These are phyloP conservation scores for Caenorhabditis sp. DNA, from an alignment of 2,888 invertebrate species.

Conservation along the genomic window DNA sequence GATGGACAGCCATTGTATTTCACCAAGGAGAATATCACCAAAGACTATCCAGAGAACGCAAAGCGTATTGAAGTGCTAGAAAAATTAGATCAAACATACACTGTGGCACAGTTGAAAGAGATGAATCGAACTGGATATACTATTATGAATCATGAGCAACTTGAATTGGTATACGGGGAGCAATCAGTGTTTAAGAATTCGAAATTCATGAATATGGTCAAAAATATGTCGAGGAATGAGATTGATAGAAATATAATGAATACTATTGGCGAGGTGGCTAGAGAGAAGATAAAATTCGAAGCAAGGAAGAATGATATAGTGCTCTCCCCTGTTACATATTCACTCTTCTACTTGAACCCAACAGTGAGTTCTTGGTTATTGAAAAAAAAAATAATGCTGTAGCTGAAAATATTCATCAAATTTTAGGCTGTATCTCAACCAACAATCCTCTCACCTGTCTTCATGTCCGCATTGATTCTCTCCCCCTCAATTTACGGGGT, in stretches of 20 bases:
- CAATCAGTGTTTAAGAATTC: conserved; percentile 54
- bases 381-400: background rate
- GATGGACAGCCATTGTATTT: conserved; percentile 55
- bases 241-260: conserved; percentile 29
- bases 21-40: conserved; percentile 59
- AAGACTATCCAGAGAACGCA: conserved; percentile 34
- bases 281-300: conserved; percentile 33
- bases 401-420: background rate
- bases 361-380: conserved; percentile 33
- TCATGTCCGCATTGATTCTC: conserved; percentile 33
- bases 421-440: conserved; percentile 38
- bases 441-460: conserved; percentile 32
- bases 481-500: conserved; percentile 43
- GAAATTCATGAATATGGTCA: conserved; percentile 21
- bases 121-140: conserved; percentile 61
- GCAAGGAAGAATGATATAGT: conserved; percentile 43
- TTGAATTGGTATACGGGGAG: conserved; percentile 58
- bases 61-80: conserved; percentile 60
- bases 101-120: conserved; percentile 34
- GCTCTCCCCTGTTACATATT: conserved; percentile 37
- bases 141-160: conserved; percentile 52
- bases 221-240: conserved; percentile 30
- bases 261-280: conserved; percentile 42
- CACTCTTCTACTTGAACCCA: conserved; percentile 29
- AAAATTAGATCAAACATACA: conserved; percentile 48